These are phyloP conservation scores for Eidolon helvum DNA, from an alignment of 2,113 vertebrate genomes.

Conservation along the genomic window DNA sequence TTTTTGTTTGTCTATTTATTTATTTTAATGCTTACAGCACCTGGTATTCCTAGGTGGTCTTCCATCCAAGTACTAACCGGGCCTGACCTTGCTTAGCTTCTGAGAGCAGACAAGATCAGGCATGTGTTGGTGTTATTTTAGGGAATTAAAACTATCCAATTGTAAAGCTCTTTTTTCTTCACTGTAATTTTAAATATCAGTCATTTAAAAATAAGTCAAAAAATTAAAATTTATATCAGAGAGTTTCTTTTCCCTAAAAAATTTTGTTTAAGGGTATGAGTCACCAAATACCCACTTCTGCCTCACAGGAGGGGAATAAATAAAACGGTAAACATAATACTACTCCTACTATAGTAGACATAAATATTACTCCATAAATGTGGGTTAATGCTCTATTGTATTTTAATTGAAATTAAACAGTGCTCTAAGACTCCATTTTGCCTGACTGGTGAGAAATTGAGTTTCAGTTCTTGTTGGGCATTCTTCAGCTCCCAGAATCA, in stretches of 20 bases:
- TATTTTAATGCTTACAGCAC: too few relatives aligned
- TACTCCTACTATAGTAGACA: neutral
- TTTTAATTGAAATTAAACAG: constrained; percentile 36
- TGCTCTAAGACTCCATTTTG: neutral
- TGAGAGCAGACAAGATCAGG: too few relatives aligned
- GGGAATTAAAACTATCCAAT: constrained; percentile 77
- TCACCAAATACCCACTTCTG: neutral
- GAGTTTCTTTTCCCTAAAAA: constrained; percentile 66
- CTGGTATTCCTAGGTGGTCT: too few relatives aligned
- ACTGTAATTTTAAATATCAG: constrained; percentile 78
- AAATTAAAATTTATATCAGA: constrained; percentile 77
- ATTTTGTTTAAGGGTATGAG: neutral
- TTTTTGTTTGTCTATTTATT: too few relatives aligned
- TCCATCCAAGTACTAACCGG: too few relatives aligned
- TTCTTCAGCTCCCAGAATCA: neutral
- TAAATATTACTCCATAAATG: neutral
- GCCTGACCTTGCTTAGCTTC: too few relatives aligned
- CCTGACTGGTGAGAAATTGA: neutral
- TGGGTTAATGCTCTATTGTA: neutral
- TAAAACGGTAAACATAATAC: neutral
- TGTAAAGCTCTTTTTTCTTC: constrained; percentile 75
- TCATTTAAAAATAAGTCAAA: constrained; percentile 81
- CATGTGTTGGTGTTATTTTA: constrained; percentile 84
- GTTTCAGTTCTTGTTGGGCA: neutral
- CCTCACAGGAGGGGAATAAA: neutral